Evolutionary conservation across 2,797 vertebrate species (phyloP).

Genomic region (Smutsia gigantea): DNA sequence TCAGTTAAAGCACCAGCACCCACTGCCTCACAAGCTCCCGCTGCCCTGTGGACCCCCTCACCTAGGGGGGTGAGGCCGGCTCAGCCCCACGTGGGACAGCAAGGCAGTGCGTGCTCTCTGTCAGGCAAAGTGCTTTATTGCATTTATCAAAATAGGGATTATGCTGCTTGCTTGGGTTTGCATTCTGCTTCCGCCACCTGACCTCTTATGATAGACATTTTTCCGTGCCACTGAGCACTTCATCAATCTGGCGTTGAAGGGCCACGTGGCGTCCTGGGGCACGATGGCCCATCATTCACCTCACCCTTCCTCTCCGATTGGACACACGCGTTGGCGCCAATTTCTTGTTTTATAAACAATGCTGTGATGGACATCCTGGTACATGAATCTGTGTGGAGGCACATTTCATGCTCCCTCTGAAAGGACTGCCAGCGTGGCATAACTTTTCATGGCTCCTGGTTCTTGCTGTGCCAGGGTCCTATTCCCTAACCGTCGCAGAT

Average conservation of each 20-base stretch:
- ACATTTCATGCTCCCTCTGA: background rate
- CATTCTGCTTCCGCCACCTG: background rate
- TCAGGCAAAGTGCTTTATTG: background rate
- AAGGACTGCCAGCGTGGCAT: accelerated
- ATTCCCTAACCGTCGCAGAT: background rate
- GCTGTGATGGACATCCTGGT: background rate
- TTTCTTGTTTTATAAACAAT: background rate
- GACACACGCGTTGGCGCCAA: accelerated
- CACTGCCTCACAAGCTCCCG: no score
- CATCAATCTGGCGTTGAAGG: no score
- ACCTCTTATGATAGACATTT: accelerated
- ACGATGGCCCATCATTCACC: accelerated
- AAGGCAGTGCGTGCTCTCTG: background rate
- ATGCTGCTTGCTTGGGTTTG: background rate
- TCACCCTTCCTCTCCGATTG: accelerated
- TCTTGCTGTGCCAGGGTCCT: accelerated
- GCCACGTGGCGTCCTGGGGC: accelerated
- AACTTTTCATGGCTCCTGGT: background rate
- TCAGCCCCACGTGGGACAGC: no score
- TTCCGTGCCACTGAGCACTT: no score
- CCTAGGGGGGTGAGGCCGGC: background rate
- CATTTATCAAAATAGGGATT: background rate
- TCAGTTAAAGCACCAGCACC: background rate
- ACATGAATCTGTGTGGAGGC: background rate
- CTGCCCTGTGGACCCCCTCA: no score